Evolutionary conservation across 2,888 invertebrate genomes (phyloP).

Genomic region (Clostera curtula): DNA sequence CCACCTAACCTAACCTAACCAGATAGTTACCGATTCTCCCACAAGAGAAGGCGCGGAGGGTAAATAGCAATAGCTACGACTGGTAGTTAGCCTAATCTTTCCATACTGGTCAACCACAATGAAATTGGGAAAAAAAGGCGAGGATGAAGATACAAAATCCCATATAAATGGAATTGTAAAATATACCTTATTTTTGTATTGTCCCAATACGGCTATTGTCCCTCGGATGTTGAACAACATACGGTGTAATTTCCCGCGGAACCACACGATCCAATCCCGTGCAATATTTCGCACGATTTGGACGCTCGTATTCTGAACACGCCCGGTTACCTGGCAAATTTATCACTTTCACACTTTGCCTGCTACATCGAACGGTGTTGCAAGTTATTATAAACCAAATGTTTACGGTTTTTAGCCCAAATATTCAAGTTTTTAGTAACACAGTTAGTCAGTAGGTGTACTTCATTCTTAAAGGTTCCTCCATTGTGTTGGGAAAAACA

Average conservation of each 20-base stretch:
- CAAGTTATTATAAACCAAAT: no score
- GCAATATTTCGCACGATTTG: constrained; percentile 61
- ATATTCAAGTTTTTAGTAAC: no score
- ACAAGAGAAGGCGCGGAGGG: constrained; percentile 3
- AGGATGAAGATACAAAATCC: no score
- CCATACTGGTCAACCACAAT: constrained; percentile 2
- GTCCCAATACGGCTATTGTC: not conserved
- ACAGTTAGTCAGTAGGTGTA: no score
- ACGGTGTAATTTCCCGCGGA: constrained; percentile 39
- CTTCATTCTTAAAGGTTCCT: no score
- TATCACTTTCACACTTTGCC: constrained; percentile 55
- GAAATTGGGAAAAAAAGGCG: constrained; percentile 1
- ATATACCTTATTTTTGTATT: constrained; percentile 1
- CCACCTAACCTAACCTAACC: no score
- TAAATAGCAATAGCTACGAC: constrained; percentile 4
- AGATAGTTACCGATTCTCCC: no score
- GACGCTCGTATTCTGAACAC: constrained; percentile 53
- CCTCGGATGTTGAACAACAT: constrained; percentile 11
- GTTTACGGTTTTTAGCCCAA: no score
- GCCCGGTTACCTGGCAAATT: constrained; percentile 65
- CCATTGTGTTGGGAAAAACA: no score
- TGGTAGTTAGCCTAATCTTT: not conserved
- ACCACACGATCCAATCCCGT: constrained; percentile 46
- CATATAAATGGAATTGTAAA: constrained; percentile 4
- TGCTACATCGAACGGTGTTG: constrained; percentile 16